Evolutionary conservation across 2,888 invertebrate species (phyloP).

Genomic region (Chironomus riparius): DNA sequence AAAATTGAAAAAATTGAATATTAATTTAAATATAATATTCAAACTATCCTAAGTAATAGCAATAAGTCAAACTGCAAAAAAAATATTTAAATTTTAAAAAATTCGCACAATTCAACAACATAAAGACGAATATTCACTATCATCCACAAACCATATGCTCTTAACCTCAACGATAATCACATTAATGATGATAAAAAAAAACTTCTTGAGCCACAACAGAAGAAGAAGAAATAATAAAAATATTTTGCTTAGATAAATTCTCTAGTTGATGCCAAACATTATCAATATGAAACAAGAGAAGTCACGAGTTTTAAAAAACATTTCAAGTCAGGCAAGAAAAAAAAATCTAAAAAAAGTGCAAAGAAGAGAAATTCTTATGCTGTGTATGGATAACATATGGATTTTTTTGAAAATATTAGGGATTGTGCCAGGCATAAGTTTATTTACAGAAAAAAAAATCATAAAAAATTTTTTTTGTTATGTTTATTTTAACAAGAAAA

Average conservation of each 20-base stretch:
- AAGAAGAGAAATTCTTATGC: neutral
- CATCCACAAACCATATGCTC: too few relatives aligned
- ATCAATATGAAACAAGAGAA: conserved; percentile 6
- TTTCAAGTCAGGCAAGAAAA: neutral
- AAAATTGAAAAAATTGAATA: too few relatives aligned
- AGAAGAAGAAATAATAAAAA: neutral
- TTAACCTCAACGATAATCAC: too few relatives aligned
- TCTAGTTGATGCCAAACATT: neutral
- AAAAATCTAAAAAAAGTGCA: neutral
- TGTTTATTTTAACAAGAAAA: conserved; percentile 15
- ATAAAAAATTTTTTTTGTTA: neutral
- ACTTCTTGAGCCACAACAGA: neutral
- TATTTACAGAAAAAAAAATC: conserved; percentile 6
- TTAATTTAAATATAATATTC: too few relatives aligned
- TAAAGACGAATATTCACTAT: too few relatives aligned
- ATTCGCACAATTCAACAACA: too few relatives aligned
- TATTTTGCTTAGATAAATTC: conserved; percentile 2
- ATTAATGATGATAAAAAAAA: too few relatives aligned
- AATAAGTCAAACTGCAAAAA: too few relatives aligned
- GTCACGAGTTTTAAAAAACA: neutral
- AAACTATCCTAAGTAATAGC: too few relatives aligned
- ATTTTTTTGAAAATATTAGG: neutral
- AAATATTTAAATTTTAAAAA: too few relatives aligned
- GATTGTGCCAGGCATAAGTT: conserved; percentile 18
- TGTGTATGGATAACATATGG: conserved; percentile 13